Evolutionary conservation across 2,797 vertebrate genomes (phyloP), one percentile per base, ranked within the genome.

Genomic region (Microctenopoma steveboyesi): DNA sequence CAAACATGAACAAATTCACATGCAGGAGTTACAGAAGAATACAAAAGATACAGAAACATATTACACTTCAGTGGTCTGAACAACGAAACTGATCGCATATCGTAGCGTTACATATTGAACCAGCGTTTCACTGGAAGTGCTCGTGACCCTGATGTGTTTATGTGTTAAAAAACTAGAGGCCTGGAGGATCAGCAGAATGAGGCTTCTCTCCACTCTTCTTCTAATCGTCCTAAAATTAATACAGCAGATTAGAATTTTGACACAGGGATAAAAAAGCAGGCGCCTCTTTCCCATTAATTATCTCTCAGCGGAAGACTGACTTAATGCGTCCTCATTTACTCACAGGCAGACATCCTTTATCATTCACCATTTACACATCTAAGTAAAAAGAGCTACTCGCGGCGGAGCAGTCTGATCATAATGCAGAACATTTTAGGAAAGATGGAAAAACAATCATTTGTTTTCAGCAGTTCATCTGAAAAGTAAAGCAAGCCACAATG

Each of bases 261-360:
- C 59, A 76, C 63, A 48, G 22, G 56, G 70, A 81, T 72, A 74
- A 74, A 79, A 83, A 77, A 67, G 79, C 53, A 69, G 48, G 33
- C 12, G 30, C 0, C 49, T 66, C 58, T 66, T 35, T 28, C 47
- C 33, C 27, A 53, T 54, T 73, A 70, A 61, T 70, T 0, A 64
- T 78, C 58, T 63, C 64, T 57, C 56, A 35, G 37, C 15, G 10
- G 67, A 50, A 47, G 51, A 65, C 50, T 51, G 65, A 62, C 50
- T 50, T 53, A 25, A 52, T 11, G n/a, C 35, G 50, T 4, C 5
- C 58, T 57, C 14, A 10, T 70, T 73, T 60, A 60, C 49, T 78
- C 58, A 27, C 7, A 73, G 33, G 46, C 11, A 0, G 2, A 63
- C 22, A 56, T 53, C 39, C 40, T 46, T 11, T 61, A 30, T 15